Evolutionary conservation across 2,113 vertebrate species (phyloP), one percentile per base, ranked within the genome.

Genomic region (Ondatra zibethicus): DNA sequence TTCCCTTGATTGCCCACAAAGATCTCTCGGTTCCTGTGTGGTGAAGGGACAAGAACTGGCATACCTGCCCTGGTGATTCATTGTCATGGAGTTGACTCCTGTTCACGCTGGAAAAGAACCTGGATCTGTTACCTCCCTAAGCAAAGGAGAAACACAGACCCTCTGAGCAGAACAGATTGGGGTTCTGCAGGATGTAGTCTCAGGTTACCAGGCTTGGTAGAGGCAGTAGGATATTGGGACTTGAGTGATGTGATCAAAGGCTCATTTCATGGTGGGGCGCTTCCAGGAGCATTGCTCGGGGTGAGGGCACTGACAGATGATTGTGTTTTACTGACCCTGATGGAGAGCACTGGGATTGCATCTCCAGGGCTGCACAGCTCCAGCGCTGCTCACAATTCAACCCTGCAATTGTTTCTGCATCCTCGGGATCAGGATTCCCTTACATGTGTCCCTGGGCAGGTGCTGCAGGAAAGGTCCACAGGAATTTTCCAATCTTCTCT

Each of bases 241-340:
- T 29, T 2, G 3, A 16, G 42, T 11, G 68, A 25, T 0, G 1
- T 11, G n/a, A 23, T 45, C 16, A 8, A 39, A 70, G 58, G 39
- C 2, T 63, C 42, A 27, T 21, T 29, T 72, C 36, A 1, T 21
- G 61, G 42, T 19, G 21, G 21, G 8, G 31, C 6, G 1, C 65
- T 47, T 45, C 12, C 70, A 55, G 47, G 63, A 58, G 33, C 7
- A 4, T 3, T 1, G 2, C 7, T 27, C 2, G 8, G 45, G 7
- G 12, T 3, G 13, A 50, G 16, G 0, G 4, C 0, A 0, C 1
- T 9, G 2, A 0, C 5, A 17, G 39, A 6, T 31, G 61, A n/a
- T 42, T 11, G 8, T 29, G 5, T 45, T 45, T 13, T 23, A 31
- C 1, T 1, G 65, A 42, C 42, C 21, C 21, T 5, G 42, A 21